These are phyloP conservation scores for Arrhamphus sclerolepis DNA, from an alignment of 2,797 vertebrate genomes.

Conservation along the genomic window DNA sequence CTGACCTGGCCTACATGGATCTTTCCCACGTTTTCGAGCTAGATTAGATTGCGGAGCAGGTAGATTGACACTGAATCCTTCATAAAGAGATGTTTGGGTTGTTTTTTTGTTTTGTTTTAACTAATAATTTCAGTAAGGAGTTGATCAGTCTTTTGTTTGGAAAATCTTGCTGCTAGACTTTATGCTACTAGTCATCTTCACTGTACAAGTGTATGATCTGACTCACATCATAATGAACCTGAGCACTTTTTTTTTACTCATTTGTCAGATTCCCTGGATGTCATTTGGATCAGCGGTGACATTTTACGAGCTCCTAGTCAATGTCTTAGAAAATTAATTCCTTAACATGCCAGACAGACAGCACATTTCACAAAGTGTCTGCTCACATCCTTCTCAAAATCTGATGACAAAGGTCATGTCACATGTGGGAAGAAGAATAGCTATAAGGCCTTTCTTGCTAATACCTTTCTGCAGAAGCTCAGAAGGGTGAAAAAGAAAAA, in stretches of 20 bases:
- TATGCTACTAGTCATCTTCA: neutral
- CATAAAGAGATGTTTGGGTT: too few species aligned
- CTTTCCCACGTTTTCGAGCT: too few species aligned
- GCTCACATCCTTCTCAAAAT: constrained; percentile 53
- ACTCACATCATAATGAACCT: constrained; percentile 21
- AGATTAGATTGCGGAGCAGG: too few species aligned
- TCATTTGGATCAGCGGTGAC: constrained; percentile 43
- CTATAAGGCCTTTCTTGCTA: constrained; percentile 17
- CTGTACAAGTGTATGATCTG: constrained; percentile 2
- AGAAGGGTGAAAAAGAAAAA: neutral
- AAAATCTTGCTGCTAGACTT: too few species aligned
- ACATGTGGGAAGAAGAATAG: constrained; percentile 44
- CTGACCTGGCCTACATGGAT: too few species aligned
- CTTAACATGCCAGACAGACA: constrained; percentile 29
- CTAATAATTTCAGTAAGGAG: too few species aligned
- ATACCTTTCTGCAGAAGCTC: constrained; percentile 18
- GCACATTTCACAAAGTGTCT: constrained; percentile 56
- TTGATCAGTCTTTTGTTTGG: too few species aligned
- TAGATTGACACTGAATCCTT: too few species aligned
- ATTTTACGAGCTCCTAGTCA: constrained; percentile 47
- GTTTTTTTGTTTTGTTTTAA: too few species aligned
- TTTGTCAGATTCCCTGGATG: constrained; percentile 35
- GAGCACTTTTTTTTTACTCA: constrained; percentile 37
- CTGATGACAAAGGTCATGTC: constrained; percentile 51
- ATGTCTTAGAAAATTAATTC: constrained; percentile 47